Evolutionary conservation across 23 tunicate species (phyloP).

Genomic region (Diplosoma virens): DNA sequence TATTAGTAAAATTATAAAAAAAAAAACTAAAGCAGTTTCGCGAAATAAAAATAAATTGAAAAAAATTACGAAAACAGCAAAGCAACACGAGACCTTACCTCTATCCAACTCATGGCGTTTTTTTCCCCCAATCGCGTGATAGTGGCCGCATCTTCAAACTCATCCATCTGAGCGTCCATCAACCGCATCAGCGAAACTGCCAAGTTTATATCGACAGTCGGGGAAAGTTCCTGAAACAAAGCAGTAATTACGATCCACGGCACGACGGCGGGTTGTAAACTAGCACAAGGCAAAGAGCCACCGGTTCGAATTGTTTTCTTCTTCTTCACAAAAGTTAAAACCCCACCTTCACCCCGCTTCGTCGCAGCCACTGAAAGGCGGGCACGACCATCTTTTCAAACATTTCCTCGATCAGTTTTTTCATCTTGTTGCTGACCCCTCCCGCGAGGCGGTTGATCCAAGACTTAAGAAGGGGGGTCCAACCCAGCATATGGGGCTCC

Average conservation of each 20-base stretch:
- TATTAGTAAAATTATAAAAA: too few relatives aligned
- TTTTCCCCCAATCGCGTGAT: slow-evolving; percentile 52
- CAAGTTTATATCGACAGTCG: slow-evolving; percentile 78
- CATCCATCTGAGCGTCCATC: slow-evolving; percentile 97
- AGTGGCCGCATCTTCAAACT: slow-evolving; percentile 71
- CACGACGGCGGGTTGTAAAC: background rate
- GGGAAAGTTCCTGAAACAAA: slow-evolving; percentile 78
- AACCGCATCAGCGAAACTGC: slow-evolving; percentile 86
- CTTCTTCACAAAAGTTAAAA: background rate
- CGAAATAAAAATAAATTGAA: too few relatives aligned
- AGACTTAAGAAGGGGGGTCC: slow-evolving; percentile 84
- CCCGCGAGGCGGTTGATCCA: slow-evolving; percentile 84
- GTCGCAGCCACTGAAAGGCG: slow-evolving; percentile 81
- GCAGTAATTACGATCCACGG: background rate
- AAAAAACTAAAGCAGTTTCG: too few relatives aligned
- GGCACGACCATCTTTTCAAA: slow-evolving; percentile 92
- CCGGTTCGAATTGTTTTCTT: too few relatives aligned
- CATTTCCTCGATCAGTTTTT: slow-evolving; percentile 53
- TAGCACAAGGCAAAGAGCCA: background rate
- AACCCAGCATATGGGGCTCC: slow-evolving; percentile 99
- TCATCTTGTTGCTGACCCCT: slow-evolving; percentile 54
- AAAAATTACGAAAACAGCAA: too few relatives aligned
- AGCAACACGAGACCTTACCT: too few relatives aligned
- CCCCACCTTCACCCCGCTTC: slow-evolving; percentile 69
- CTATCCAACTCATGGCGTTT: slow-evolving; percentile 64